Conservation (phyloP, 1,140 invertebrate species). For the Theocolax elegans region DNA sequence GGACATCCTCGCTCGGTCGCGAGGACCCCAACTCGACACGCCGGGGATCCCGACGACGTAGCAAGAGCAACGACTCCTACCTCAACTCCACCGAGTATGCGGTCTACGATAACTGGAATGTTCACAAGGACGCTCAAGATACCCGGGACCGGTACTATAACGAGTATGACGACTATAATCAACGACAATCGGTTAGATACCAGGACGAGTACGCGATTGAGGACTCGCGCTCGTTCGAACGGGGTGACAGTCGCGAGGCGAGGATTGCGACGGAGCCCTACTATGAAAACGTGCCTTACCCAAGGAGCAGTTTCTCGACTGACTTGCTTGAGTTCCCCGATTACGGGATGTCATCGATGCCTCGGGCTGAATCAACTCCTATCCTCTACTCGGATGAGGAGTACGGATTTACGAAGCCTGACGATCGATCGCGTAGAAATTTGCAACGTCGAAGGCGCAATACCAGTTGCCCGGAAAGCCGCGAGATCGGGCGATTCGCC, state of each 20-base stretch:
- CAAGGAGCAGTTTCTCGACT: constrained; percentile 14
- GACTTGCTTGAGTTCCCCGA: neutral
- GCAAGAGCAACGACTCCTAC: constrained; percentile 59
- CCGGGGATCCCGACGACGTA: constrained; percentile 43
- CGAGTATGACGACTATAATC: constrained; percentile 6
- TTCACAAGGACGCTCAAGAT: constrained; percentile 32
- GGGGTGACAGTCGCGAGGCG: neutral
- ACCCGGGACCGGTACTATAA: neutral
- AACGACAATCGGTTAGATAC: constrained; percentile 9
- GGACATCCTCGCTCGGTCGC: constrained; percentile 41
- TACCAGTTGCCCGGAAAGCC: constrained; percentile 59
- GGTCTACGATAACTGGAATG: constrained; percentile 49
- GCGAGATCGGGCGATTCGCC: constrained; percentile 41
- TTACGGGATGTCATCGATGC: constrained; percentile 41
- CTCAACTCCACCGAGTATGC: constrained; percentile 48
- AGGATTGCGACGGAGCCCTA: constrained; percentile 20
- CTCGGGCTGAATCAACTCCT: constrained; percentile 60
- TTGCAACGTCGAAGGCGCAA: constrained; percentile 53
- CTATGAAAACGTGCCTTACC: constrained; percentile 52
- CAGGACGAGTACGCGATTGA: constrained; percentile 1
- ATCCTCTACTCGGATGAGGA: constrained; percentile 56
- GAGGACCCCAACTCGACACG: constrained; percentile 13
- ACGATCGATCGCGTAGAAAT: constrained; percentile 41
- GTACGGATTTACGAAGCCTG: constrained; percentile 38
- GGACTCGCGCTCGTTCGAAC: neutral